Percentiles rank a stretch among this genome's conserved stretches.
Conservation (phyloP, 92 coral and sea anemone genomes). For the Bergia sp. region DNA sequence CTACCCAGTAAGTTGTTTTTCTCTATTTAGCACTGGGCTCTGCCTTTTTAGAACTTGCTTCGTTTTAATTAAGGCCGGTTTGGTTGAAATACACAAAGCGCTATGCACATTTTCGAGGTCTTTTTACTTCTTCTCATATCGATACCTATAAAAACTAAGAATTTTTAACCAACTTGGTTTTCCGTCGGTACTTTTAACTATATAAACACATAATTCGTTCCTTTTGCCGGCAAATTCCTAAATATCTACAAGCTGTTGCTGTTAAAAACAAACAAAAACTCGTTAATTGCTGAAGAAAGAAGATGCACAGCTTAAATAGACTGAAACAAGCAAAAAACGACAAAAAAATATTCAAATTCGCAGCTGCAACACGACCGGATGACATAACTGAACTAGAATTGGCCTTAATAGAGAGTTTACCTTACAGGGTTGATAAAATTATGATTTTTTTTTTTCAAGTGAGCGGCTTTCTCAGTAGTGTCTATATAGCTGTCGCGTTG, state of each 20-base stretch:
- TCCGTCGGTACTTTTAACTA: slow-evolving; percentile 3
- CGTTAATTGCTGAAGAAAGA: slow-evolving; percentile 1
- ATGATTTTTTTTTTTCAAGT: too few relatives aligned
- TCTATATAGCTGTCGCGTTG: neutral
- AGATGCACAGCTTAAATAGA: neutral
- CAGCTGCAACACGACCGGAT: neutral
- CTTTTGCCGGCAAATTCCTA: neutral
- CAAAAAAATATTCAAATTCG: slow-evolving; percentile 1
- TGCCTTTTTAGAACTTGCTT: too few relatives aligned
- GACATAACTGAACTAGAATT: neutral
- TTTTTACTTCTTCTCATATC: neutral
- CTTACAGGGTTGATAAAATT: too few relatives aligned
- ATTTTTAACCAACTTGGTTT: neutral
- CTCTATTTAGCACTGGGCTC: too few relatives aligned
- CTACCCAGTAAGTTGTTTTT: neutral
- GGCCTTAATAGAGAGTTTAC: neutral
- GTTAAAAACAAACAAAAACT: slow-evolving; percentile 6
- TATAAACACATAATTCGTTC: neutral
- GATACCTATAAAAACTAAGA: too few relatives aligned
- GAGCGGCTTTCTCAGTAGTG: too few relatives aligned
- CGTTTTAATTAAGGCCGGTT: neutral
- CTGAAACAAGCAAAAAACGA: slow-evolving; percentile 10
- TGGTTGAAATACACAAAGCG: too few relatives aligned
- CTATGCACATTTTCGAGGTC: neutral
- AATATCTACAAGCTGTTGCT: too few relatives aligned